These are phyloP conservation scores for Notolepis coatsorum DNA, from an alignment of 2,797 vertebrate genomes.

Conservation along the genomic window DNA sequence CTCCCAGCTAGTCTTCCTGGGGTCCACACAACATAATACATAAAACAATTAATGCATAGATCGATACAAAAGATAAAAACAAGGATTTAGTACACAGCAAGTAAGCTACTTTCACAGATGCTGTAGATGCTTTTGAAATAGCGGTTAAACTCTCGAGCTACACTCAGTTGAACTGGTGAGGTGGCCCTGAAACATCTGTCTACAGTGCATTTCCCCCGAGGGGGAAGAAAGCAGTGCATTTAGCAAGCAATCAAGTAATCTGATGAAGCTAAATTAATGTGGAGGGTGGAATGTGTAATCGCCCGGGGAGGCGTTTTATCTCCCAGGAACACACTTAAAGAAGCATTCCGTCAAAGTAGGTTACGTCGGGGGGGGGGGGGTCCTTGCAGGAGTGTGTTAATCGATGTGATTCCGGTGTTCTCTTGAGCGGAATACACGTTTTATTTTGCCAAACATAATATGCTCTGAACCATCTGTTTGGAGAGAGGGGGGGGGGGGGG, in stretches of 20 bases:
- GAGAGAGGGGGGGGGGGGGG: neutral
- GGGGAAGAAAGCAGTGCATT: constrained; percentile 59
- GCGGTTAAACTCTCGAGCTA: too few relatives aligned
- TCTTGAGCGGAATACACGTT: constrained; percentile 48
- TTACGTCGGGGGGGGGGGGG: constrained; percentile 55
- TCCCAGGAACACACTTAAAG: constrained; percentile 70
- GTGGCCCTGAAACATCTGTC: constrained; percentile 30
- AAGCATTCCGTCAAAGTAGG: constrained; percentile 61
- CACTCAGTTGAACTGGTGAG: constrained; percentile 32
- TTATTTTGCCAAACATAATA: constrained; percentile 48
- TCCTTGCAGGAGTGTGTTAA: constrained; percentile 59
- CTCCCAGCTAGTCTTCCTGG: too few relatives aligned
- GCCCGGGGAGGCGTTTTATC: constrained; percentile 67
- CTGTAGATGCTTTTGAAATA: too few relatives aligned
- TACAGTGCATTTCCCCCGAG: constrained; percentile 41
- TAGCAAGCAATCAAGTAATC: constrained; percentile 66
- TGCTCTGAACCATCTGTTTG: constrained; percentile 18
- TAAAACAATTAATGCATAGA: too few relatives aligned
- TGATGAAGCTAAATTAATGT: constrained; percentile 70
- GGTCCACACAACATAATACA: too few relatives aligned
- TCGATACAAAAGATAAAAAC: too few relatives aligned
- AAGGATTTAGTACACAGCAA: too few relatives aligned
- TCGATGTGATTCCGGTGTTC: constrained; percentile 56
- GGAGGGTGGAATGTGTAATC: constrained; percentile 61
- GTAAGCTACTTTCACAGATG: too few relatives aligned